Base-by-base conservation (phyloP, 2,797 vertebrate species). In the Alcedo atthis region DNA sequence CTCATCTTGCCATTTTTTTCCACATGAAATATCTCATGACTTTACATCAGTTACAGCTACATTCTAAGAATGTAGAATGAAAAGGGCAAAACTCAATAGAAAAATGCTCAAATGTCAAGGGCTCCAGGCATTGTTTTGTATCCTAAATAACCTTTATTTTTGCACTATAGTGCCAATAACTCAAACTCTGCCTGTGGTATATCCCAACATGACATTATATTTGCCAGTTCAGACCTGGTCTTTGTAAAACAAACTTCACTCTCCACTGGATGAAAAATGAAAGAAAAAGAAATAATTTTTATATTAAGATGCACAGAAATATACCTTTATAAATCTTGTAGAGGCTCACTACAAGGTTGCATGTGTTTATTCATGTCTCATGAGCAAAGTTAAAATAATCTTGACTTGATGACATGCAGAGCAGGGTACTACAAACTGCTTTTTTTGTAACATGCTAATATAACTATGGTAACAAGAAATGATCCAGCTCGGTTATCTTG, bases 391-490 rank as follows among this genome's bases (percentile, higher is more conserved):
- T 85, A 82, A 87, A 93, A 81, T 66, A 90, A 86, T 63, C 70
- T 85, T 90, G 49, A 91, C 46, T 87, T 40, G 37, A 78, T 10
- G 90, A 67, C 25, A 5, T 20, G 45, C 28, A 67, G 68, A 94
- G 57, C 48, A 86, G 75, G 53, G 63, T 90, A 93, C 86, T 82
- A 70, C 53, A 90, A 94, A 84, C 4, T 68, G 86, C 42, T 78
- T 89, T 85, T 85, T 70, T 87, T 69, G 75, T 83, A 93, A 84
- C 49, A 22, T 58, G 78, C 28, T 90, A 94, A 87, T 73, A 96
- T 96, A 96, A 95, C 95, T 96, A 95, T 96, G 95, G 95, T 94
- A 96, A 95, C 95, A 92, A 95, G 86, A 88, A 94, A 86, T 33
- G 25, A 94, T 81, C 68, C 94, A 94, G 86, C 90, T 92, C 74